Base-by-base conservation (phyloP, 2,797 vertebrate species). In the Typhlichthys subterraneus region DNA sequence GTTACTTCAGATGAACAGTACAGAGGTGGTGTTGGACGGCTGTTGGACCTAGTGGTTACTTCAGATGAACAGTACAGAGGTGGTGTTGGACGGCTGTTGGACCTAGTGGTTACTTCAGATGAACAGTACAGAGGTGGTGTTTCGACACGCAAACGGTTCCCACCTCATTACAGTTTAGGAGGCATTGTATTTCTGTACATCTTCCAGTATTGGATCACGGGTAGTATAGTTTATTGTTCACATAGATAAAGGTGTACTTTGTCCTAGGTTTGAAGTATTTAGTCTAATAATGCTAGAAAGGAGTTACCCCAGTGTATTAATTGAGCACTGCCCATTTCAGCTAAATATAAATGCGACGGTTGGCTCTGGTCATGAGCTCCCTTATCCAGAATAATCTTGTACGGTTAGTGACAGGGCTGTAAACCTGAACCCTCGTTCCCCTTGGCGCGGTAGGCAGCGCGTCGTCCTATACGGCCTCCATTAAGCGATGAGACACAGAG, bases 401-500 rank as follows among this genome's bases (percentile, higher is more conserved):
- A 59, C 54, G 49, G 55, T 4, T 73, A 71, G 23, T 57, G 69
- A 71, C 53, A 2, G 38, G 55, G 68, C 53, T 61, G 77, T 74
- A 78, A 83, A 81, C 60, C 58, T 65, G 65, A 67, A 62, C 63
- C 79, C 62, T 73, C 65, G 65, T 75, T 61, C 75, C 59, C 57
- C 58, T 61, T 68, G 65, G 74, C 68, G 69, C 7, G 0, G 46
- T 53, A 50, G 65, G 65, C 13, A 58, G 69, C 67, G 63, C 67
- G 70, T 72, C 65, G 77, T 79, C 70, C 70, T 38, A 38, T 60
- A 59, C 77, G 72, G 73, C 72, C 79, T 83, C 75, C 73, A 81
- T 85, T 80, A 78, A 78, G 77, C 42, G 75, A 86, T 88, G 80
- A 86, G 77, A 85, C 75, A 75, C 70, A 70, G 63, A 59, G 80